phyloP scores from a whole-genome alignment of 2,888 invertebrate genomes.

The Andrena marginata region DNA sequence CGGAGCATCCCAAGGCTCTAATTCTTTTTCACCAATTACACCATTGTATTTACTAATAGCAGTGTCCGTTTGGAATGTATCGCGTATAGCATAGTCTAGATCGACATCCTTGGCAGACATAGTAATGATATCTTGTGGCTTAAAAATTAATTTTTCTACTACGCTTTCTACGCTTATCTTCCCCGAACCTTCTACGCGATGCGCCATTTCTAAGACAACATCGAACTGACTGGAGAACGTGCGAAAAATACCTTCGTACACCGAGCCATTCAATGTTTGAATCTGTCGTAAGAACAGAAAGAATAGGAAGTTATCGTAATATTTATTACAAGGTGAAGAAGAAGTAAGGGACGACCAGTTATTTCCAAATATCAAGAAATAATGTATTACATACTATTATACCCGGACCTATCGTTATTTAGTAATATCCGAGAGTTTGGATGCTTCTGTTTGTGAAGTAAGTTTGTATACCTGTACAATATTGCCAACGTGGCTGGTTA shows the following conservation, averaged over 20 bases:
- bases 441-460: no score
- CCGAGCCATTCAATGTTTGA: constrained; percentile 92
- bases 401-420: no score
- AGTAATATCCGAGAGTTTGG: background rate
- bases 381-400: background rate
- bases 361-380: background rate
- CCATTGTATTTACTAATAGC: constrained; percentile 96
- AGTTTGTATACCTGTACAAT: constrained; percentile 87
- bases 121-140: constrained; percentile 93
- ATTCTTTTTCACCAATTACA: constrained; percentile 90
- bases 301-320: constrained; percentile 17
- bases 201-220: constrained; percentile 94
- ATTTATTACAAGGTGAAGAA: background rate
- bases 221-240: constrained; percentile 96
- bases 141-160: constrained; percentile 93
- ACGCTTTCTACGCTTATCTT: constrained; percentile 89
- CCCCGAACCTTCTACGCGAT: constrained; percentile 91
- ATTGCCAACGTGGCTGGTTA: constrained; percentile 94
- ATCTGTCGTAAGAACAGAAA: constrained; percentile 84
- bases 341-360: background rate
- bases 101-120: constrained; percentile 94
- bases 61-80: constrained; percentile 95
- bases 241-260: constrained; percentile 95
- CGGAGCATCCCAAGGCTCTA: constrained; percentile 95
- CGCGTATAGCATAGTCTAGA: constrained; percentile 94